These are phyloP conservation scores for Glossosoma conforme DNA, from an alignment of 1,140 invertebrate genomes.

Conservation along the genomic window DNA sequence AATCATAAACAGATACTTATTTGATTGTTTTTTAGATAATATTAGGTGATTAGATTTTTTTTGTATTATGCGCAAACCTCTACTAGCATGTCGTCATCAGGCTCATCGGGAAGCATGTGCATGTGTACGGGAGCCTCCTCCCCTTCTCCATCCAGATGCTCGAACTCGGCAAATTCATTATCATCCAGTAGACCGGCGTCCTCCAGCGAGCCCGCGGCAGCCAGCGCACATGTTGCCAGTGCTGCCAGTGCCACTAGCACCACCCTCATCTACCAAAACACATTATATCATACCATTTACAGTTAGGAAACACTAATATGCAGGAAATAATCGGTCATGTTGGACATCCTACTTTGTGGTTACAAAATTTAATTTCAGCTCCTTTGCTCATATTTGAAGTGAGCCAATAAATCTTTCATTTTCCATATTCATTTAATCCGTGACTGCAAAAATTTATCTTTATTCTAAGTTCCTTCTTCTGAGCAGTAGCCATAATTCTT, in stretches of 20 bases:
- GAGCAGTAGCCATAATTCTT: too few relatives aligned
- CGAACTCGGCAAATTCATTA: constrained; percentile 96
- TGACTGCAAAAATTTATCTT: too few relatives aligned
- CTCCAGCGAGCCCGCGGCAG: constrained; percentile 47
- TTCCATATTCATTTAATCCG: too few relatives aligned
- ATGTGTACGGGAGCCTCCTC: constrained; percentile 35
- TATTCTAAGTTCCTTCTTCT: too few relatives aligned
- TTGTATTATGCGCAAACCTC: constrained; percentile 47
- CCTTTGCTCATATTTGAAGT: too few relatives aligned
- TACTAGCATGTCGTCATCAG: constrained; percentile 56
- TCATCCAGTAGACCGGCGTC: constrained; percentile 60
- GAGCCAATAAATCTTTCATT: too few relatives aligned
- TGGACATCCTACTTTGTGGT: too few relatives aligned
- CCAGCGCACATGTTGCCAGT: constrained; percentile 5
- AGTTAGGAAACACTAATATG: too few relatives aligned
- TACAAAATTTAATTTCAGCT: too few relatives aligned
- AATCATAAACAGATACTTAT: neutral
- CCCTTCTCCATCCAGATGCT: constrained; percentile 80
- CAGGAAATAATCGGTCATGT: too few relatives aligned
- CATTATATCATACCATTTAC: too few relatives aligned
- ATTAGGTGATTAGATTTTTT: neutral
- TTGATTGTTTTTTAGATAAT: neutral
- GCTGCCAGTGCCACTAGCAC: constrained; percentile 1
- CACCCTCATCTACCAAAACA: too few relatives aligned
- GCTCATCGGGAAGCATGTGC: constrained; percentile 39